Evolutionary conservation across 2,113 vertebrate species (phyloP).

Genomic region (Suricata suricatta): DNA sequence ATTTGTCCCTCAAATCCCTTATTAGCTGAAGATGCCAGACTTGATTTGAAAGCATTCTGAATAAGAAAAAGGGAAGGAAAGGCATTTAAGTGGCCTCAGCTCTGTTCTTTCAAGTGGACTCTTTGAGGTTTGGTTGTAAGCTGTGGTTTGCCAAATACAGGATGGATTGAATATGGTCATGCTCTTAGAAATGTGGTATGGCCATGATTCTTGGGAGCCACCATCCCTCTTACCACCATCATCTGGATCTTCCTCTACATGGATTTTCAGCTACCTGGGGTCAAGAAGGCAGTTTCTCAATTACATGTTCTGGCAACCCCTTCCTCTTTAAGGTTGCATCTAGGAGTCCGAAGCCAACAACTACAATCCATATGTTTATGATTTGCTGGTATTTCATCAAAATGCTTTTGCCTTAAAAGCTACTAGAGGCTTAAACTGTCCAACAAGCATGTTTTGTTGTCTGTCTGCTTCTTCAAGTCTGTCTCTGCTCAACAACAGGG

Average conservation of each 20-base stretch:
- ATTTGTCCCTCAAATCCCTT: neutral
- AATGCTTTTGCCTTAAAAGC: neutral
- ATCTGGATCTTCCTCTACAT: neutral
- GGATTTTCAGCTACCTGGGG: neutral
- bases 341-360: neutral
- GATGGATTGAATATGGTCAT: accelerated
- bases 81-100: neutral
- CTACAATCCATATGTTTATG: neutral
- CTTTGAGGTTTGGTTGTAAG: neutral
- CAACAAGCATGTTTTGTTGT: neutral
- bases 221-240: neutral
- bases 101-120: neutral
- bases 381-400: neutral
- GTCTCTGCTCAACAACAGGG: neutral
- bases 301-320: neutral
- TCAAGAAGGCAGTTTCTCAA: neutral
- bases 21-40: neutral
- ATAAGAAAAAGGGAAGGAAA: neutral
- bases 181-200: neutral
- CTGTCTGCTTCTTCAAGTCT: neutral
- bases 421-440: neutral
- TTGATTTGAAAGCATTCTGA: neutral
- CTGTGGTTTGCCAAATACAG: constrained; percentile 9
- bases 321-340: neutral
- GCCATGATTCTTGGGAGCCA: neutral